Base-by-base conservation (phyloP, 2,797 vertebrate genomes). In the Pterois miles region DNA sequence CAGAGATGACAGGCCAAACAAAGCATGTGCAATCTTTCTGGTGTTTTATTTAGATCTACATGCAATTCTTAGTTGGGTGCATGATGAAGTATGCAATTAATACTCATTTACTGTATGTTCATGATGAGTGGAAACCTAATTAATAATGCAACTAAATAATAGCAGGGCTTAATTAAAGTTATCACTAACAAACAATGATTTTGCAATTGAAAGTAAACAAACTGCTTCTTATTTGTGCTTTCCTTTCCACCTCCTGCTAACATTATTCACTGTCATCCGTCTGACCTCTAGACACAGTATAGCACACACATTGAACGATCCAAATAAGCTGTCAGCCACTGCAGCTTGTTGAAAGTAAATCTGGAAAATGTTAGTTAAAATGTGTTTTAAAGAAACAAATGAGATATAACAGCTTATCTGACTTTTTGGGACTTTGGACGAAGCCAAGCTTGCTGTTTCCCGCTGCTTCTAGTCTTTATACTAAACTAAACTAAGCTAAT, bases 1-100 rank as follows among this genome's bases (percentile, higher is more conserved):
- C 46, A 18, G 50, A 81, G 65, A 68, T 16, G 66, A 84, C 71
- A 77, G 58, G 76, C 48, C 76, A 74, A 82, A 76, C 80, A 81
- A 77, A 88, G 63, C 74, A 64, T 77, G 70, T 69, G 70, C 64
- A 65, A 57, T 74, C 14, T 12, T 52, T 58, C 65, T 25, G 20
- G 7, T 59, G 65, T 76, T 43, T 76, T 74, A 59, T 80, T 63
- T 68, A 62, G 72, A 64, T 71, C 65, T 34, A 34, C 33, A 12
- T 63, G 60, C 36, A 64, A 48, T 27, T 40, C 56, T 74, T 65
- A 62, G 27, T 65, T 36, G 62, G 8, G n/a, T 48, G 65, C 68
- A 63, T 4, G 18, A 64, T 58, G 59, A 70, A 65, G 57, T 40
- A 53, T 75, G 43, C 79, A 69, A 81, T 80, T 73, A 63, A 58